phyloP scores from a whole-genome alignment of 1,140 invertebrate species.

The Streblospio benedicti region DNA sequence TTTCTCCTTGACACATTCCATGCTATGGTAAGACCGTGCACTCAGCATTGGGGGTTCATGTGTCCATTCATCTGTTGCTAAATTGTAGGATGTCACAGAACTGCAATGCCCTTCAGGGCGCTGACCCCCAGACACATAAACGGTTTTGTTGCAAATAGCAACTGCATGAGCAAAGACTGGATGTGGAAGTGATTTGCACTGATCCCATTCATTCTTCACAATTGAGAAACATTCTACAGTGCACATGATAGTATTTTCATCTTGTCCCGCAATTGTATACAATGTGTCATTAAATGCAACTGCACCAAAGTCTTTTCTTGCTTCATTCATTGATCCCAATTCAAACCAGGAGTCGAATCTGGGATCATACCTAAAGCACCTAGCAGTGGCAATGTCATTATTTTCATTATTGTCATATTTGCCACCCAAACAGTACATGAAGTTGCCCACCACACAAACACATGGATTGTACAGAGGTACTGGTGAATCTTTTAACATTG shows the following conservation, averaged over 20 bases:
- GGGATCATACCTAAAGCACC: slow-evolving; percentile 46
- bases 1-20: slow-evolving; percentile 32
- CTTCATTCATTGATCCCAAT: slow-evolving; percentile 44
- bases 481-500: slow-evolving; percentile 34
- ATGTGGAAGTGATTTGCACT: slow-evolving; percentile 33
- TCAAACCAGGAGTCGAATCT: slow-evolving; percentile 44
- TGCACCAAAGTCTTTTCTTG: slow-evolving; percentile 43
- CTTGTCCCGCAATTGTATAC: slow-evolving; percentile 41
- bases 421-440: slow-evolving; percentile 46
- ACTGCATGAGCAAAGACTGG: slow-evolving; percentile 41
- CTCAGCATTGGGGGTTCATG: slow-evolving; percentile 34
- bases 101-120: slow-evolving; percentile 36
- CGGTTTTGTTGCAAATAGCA: slow-evolving; percentile 30
- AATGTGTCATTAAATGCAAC: slow-evolving; percentile 31
- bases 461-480: slow-evolving; percentile 42
- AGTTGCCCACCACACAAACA: slow-evolving; percentile 44
- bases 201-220: slow-evolving; percentile 39
- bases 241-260: slow-evolving; percentile 44
- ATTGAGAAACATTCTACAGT: slow-evolving; percentile 40
- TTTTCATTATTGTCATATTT: slow-evolving; percentile 44
- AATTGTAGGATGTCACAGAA: slow-evolving; percentile 31
- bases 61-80: slow-evolving; percentile 33
- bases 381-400: slow-evolving; percentile 43
- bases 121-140: slow-evolving; percentile 41
- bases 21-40: slow-evolving; percentile 37